Evolutionary conservation across 2,888 invertebrate species (phyloP).

Genomic region (Lithophane ornitopus): DNA sequence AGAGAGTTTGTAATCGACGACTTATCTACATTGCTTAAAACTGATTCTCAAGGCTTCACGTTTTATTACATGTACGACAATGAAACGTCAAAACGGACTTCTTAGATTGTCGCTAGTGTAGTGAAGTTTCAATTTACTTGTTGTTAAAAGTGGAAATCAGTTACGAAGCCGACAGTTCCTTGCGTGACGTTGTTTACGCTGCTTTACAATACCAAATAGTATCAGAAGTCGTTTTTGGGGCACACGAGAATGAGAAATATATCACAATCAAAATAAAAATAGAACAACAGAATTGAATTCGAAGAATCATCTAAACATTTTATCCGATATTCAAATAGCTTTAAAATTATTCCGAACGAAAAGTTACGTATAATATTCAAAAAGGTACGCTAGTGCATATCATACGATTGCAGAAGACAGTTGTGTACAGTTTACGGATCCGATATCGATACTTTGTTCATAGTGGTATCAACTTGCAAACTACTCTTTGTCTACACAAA

Average conservation of each 20-base stretch:
- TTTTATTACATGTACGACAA: too few species aligned
- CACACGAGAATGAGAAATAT: neutral
- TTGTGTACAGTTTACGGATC: conserved; percentile 15
- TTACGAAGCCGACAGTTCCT: neutral
- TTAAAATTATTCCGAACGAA: conserved; percentile 21
- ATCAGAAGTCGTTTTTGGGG: neutral
- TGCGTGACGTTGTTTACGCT: neutral
- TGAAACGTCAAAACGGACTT: too few species aligned
- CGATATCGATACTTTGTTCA: conserved; percentile 26
- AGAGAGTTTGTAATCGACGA: too few species aligned
- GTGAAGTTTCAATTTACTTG: too few species aligned
- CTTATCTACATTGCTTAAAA: too few species aligned
- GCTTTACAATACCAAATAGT: neutral
- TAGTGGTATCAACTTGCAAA: conserved; percentile 39
- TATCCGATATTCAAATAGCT: conserved; percentile 3
- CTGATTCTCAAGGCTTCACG: too few species aligned
- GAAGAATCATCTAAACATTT: conserved; percentile 10
- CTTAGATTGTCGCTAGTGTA: too few species aligned
- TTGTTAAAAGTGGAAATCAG: neutral
- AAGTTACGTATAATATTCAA: conserved; percentile 2
- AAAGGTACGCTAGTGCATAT: conserved; percentile 9
- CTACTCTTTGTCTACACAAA: conserved; percentile 15
- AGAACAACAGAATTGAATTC: conserved; percentile 26
- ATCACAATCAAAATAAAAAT: neutral
- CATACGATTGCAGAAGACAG: conserved; percentile 12